A percentile compares a stretch with the other conserved stretches of the same genome.
Evolutionary conservation across 2,113 vertebrate species (phyloP).

Genomic region (Amblyornis subalaris): DNA sequence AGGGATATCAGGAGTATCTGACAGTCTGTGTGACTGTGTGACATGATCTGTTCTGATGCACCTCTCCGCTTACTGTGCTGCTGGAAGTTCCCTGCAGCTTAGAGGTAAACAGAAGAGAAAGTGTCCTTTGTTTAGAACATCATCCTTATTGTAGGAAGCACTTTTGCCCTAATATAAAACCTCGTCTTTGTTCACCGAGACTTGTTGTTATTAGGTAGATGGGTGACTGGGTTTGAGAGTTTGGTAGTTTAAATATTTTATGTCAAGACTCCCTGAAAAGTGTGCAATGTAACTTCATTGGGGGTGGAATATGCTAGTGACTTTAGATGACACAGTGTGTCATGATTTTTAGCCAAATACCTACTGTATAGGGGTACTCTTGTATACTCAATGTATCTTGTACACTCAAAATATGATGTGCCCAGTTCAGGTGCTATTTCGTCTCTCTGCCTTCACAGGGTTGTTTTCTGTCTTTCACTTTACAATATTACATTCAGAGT

Average conservation of each 20-base stretch:
- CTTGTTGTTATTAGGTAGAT: background rate
- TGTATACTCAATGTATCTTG: background rate
- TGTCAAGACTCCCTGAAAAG: background rate
- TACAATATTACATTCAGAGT: background rate
- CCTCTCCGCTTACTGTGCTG: background rate
- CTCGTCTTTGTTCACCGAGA: background rate
- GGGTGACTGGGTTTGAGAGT: background rate
- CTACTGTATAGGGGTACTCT: background rate
- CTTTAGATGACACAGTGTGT: background rate
- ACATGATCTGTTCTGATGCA: background rate
- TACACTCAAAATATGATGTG: background rate
- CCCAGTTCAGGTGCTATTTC: background rate
- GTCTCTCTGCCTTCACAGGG: background rate
- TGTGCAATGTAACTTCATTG: background rate
- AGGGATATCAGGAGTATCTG: background rate
- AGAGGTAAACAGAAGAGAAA: background rate
- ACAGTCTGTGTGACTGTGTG: background rate
- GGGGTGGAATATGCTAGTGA: background rate
- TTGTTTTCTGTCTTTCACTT: background rate
- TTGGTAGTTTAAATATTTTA: background rate
- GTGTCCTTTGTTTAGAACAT: background rate
- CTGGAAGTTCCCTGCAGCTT: background rate
- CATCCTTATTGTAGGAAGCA: background rate
- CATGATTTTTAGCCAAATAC: background rate
- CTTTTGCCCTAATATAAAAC: background rate